phyloP scores from a whole-genome alignment of 2,888 invertebrate species.

The Dynastes maya region DNA sequence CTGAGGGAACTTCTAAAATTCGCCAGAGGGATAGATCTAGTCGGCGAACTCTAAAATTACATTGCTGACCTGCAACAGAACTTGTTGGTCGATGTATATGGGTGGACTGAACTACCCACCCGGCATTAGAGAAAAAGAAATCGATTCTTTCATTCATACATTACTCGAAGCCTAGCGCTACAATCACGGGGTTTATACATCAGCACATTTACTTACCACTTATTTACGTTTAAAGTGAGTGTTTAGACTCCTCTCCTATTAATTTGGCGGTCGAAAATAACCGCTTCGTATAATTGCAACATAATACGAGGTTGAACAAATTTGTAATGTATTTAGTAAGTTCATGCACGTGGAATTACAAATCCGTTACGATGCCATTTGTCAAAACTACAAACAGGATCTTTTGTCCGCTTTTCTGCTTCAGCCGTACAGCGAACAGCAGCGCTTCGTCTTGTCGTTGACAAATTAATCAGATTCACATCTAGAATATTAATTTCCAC shows the following conservation, averaged over 20 bases:
- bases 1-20: too few relatives aligned
- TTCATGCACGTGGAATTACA: conserved; percentile 46
- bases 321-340: conserved; percentile 39
- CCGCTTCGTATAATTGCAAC: conserved; percentile 13
- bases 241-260: too few relatives aligned
- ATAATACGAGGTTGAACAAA: not conserved
- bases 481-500: conserved; percentile 43
- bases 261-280: not conserved
- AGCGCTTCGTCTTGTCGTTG: conserved; percentile 41
- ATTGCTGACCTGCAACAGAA: rapidly evolving
- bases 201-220: too few relatives aligned
- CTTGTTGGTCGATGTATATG: too few relatives aligned
- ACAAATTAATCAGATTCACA: conserved; percentile 46
- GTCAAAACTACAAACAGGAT: conserved; percentile 43
- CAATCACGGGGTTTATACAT: too few relatives aligned
- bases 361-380: conserved; percentile 46
- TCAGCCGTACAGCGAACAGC: not conserved
- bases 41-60: too few relatives aligned
- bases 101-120: too few relatives aligned
- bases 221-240: too few relatives aligned
- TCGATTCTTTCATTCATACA: too few relatives aligned
- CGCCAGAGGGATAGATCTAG: too few relatives aligned
- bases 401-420: conserved; percentile 41
- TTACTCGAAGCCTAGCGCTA: too few relatives aligned
- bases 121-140: too few relatives aligned